A percentile compares a stretch with the other conserved stretches of the same genome.
These are phyloP conservation scores for Pungitius pungitius DNA, from an alignment of 2,113 vertebrate genomes.

Conservation along the genomic window DNA sequence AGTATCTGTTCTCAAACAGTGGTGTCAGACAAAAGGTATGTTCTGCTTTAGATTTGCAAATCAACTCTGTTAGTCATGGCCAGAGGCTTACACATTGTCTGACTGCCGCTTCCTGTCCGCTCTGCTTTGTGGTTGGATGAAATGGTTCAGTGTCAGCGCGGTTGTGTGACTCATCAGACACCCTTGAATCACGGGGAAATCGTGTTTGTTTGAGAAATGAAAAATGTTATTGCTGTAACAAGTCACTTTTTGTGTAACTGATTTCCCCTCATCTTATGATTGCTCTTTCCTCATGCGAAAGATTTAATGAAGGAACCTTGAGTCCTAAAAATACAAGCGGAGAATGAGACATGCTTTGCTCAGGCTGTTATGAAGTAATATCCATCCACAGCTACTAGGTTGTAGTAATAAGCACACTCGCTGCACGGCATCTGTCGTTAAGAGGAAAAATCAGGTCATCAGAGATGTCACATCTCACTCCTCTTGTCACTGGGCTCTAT, in stretches of 20 bases:
- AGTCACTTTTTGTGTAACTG: constrained; percentile 9
- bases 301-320: not conserved
- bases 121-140: constrained; percentile 67
- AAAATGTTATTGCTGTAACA: constrained; percentile 20
- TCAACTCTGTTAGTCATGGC: constrained; percentile 62
- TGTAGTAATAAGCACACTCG: constrained; percentile 50
- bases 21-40: constrained; percentile 68
- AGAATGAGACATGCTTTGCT: constrained; percentile 32
- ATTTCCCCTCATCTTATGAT: not conserved
- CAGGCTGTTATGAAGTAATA: constrained; percentile 10
- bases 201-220: constrained; percentile 27
- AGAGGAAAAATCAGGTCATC: constrained; percentile 63
- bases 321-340: constrained; percentile 15
- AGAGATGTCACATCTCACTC: constrained; percentile 48
- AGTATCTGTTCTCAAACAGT: constrained; percentile 58
- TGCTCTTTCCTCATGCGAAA: not conserved
- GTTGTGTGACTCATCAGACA: constrained; percentile 57
- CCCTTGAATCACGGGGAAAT: constrained; percentile 49
- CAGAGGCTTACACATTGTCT: constrained; percentile 36
- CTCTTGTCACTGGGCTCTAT: constrained; percentile 19
- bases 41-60: constrained; percentile 65
- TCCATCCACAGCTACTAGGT: constrained; percentile 37
- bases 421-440: constrained; percentile 60
- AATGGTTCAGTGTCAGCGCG: constrained; percentile 54
- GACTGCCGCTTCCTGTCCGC: constrained; percentile 43